phyloP scores from a whole-genome alignment of 2,113 vertebrate genomes.

The Passer domesticus region DNA sequence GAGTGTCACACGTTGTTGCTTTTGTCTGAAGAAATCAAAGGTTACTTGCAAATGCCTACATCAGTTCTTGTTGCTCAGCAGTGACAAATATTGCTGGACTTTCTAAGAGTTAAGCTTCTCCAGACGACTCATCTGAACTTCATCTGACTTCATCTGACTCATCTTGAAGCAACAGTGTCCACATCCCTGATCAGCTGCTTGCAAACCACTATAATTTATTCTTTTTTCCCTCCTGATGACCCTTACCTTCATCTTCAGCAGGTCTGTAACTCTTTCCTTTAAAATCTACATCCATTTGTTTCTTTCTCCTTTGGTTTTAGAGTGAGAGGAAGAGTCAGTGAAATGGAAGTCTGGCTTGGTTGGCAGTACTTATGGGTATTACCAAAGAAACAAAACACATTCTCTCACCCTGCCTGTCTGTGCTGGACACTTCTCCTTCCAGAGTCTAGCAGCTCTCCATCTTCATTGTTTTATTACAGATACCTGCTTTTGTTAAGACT shows the following conservation, averaged over 20 bases:
- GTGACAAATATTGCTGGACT: not conserved
- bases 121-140: not conserved
- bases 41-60: not conserved
- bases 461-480: not conserved
- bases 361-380: not conserved
- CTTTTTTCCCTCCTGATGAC: not conserved
- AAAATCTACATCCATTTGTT: not conserved
- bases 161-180: not conserved
- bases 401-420: not conserved
- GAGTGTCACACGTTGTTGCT: not conserved
- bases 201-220: not conserved
- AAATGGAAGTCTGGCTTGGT: not conserved
- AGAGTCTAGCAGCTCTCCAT: not conserved
- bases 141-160: not conserved
- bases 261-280: not conserved
- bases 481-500: not conserved
- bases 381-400: not conserved
- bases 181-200: not conserved
- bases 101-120: not conserved
- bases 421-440: not conserved
- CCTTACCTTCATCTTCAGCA: not conserved
- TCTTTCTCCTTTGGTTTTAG: not conserved
- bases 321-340: not conserved
- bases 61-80: not conserved
- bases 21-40: not conserved